phyloP scores from a whole-genome alignment of 2,797 vertebrate species.

The Remorina albescens region DNA sequence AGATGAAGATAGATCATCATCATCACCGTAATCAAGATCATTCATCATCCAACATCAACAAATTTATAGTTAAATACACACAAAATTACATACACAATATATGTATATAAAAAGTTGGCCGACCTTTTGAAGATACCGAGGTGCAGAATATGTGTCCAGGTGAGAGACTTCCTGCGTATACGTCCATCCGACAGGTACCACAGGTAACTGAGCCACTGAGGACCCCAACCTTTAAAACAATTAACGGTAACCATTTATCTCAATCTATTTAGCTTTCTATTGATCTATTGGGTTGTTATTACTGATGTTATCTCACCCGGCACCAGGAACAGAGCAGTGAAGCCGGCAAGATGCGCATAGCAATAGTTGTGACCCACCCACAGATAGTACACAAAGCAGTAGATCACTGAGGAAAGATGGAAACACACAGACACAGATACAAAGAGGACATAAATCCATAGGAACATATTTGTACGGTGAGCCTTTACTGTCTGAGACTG shows the following conservation, averaged over 20 bases:
- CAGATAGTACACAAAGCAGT: constrained; percentile 83
- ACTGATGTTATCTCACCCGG: constrained; percentile 75
- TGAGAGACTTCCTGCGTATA: constrained; percentile 70
- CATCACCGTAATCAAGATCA: background rate
- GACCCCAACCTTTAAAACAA: constrained; percentile 75
- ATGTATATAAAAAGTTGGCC: background rate
- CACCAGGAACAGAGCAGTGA: constrained; percentile 81
- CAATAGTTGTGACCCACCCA: constrained; percentile 80
- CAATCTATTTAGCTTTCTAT: background rate
- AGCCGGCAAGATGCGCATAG: constrained; percentile 83
- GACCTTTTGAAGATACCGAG: constrained; percentile 91
- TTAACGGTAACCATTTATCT: background rate
- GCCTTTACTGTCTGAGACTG: background rate
- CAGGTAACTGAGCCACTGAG: constrained; percentile 88
- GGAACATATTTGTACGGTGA: background rate
- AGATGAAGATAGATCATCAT: constrained; percentile 1
- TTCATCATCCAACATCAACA: background rate
- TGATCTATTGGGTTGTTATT: constrained; percentile 6
- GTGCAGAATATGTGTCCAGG: constrained; percentile 87
- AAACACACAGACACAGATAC: background rate
- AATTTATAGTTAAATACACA: background rate
- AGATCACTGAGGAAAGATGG: constrained; percentile 82
- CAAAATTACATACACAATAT: too few species aligned
- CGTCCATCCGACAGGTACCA: constrained; percentile 88
- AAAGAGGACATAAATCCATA: background rate